Evolutionary conservation across 2,888 invertebrate species (phyloP).

Genomic region (Mesorhabditis spiculigera): DNA sequence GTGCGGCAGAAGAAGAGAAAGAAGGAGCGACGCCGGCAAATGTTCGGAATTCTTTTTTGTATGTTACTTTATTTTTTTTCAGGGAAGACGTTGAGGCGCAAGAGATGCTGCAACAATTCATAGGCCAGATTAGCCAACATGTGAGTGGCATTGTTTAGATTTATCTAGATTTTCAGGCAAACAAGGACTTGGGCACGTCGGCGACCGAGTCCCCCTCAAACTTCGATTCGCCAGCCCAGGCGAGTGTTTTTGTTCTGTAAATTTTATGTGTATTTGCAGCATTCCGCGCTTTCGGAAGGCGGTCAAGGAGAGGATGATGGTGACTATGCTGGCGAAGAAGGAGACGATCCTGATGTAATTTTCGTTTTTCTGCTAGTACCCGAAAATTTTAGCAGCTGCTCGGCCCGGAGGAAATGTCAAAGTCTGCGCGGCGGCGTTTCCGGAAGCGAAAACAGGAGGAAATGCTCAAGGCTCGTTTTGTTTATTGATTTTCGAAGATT

Average conservation of each 20-base stretch:
- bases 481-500: not conserved
- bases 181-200: not conserved
- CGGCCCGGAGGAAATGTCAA: slow-evolving; percentile 19
- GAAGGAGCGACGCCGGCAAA: slow-evolving; percentile 14
- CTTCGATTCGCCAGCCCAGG: not conserved
- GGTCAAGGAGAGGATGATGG: not conserved
- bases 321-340: not conserved
- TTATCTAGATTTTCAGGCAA: not conserved
- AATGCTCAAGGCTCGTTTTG: slow-evolving; percentile 25
- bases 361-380: not conserved
- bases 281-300: not conserved
- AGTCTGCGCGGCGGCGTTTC: slow-evolving; percentile 37
- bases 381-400: not conserved
- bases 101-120: slow-evolving; percentile 30
- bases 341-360: not conserved
- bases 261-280: not conserved
- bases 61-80: not conserved
- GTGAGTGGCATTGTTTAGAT: slow-evolving; percentile 6
- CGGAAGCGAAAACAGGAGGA: slow-evolving; percentile 40
- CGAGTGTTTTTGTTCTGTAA: not conserved
- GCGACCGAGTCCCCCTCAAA: not conserved
- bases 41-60: not conserved
- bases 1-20: slow-evolving; percentile 32
- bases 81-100: not conserved
- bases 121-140: slow-evolving; percentile 34